Conservation (phyloP, 2,113 vertebrate species). For the Microtus ochrogaster region DNA sequence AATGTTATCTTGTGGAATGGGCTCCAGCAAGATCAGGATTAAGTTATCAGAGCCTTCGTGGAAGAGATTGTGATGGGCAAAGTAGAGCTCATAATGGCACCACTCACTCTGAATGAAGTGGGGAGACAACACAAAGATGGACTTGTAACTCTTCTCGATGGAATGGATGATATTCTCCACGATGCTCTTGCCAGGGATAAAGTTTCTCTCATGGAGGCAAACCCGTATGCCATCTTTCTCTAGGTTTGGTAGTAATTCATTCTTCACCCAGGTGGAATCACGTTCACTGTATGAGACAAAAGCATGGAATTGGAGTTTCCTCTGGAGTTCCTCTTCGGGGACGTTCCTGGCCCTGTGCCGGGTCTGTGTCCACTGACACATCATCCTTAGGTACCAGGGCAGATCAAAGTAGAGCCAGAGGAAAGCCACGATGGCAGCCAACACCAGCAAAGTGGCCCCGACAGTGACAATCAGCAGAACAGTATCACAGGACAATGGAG, state of each 20-base stretch:
- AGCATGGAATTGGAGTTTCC: too few species aligned
- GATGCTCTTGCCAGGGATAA: conserved; percentile 91
- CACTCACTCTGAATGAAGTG: conserved; percentile 96
- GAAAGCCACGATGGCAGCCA: too few species aligned
- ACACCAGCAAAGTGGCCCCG: too few species aligned
- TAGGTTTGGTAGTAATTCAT: conserved; percentile 87
- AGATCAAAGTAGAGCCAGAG: too few species aligned
- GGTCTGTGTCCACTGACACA: too few species aligned
- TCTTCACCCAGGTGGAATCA: conserved; percentile 90
- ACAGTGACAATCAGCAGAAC: too few species aligned
- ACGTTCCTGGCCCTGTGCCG: too few species aligned
- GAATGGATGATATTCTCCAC: conserved; percentile 93
- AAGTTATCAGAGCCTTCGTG: conserved; percentile 85
- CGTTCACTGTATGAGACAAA: conserved; percentile 17
- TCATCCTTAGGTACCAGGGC: too few species aligned
- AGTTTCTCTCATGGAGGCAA: conserved; percentile 93
- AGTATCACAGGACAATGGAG: too few species aligned
- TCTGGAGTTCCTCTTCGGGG: too few species aligned
- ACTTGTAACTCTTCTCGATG: conserved; percentile 93
- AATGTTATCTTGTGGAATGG: conserved; percentile 89
- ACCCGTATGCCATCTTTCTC: conserved; percentile 88
- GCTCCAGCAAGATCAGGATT: conserved; percentile 92
- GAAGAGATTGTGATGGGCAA: conserved; percentile 91
- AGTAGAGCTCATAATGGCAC: conserved; percentile 97
- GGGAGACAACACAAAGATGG: conserved; percentile 92